Conservation (phyloP, 2,797 vertebrate species). For the Xerus rutilus region DNA sequence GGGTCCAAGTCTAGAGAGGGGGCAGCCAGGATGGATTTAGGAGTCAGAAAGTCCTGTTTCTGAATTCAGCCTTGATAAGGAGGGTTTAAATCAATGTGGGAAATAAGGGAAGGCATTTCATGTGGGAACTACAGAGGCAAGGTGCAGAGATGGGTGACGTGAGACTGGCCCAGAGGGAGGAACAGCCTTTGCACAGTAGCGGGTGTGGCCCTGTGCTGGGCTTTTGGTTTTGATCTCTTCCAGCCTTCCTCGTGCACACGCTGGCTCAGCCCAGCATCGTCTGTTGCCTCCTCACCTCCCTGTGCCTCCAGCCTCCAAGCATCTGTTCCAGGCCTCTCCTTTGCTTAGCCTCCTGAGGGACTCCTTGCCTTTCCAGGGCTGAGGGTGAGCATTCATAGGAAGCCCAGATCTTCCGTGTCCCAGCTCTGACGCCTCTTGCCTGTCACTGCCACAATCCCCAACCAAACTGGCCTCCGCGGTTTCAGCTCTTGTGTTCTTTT, state of each 20-base stretch:
- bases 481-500: not conserved
- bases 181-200: not conserved
- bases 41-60: not conserved
- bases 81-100: not conserved
- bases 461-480: not conserved
- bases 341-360: not conserved
- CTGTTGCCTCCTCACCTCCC: not conserved
- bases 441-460: not conserved
- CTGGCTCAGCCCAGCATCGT: not conserved
- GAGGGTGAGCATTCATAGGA: not conserved
- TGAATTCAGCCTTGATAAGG: not conserved
- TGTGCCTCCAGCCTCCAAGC: not conserved
- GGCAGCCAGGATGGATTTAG: not conserved
- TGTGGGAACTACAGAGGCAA: not conserved
- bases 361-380: not conserved
- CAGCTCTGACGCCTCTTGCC: not conserved
- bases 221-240: not conserved
- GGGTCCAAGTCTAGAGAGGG: not conserved
- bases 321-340: not conserved
- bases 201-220: not conserved
- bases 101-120: not conserved
- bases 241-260: not conserved
- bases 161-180: not conserved
- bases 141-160: not conserved
- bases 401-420: not conserved